Base-by-base conservation (phyloP, 2,888 invertebrate species). In the Chrysolina americana region DNA sequence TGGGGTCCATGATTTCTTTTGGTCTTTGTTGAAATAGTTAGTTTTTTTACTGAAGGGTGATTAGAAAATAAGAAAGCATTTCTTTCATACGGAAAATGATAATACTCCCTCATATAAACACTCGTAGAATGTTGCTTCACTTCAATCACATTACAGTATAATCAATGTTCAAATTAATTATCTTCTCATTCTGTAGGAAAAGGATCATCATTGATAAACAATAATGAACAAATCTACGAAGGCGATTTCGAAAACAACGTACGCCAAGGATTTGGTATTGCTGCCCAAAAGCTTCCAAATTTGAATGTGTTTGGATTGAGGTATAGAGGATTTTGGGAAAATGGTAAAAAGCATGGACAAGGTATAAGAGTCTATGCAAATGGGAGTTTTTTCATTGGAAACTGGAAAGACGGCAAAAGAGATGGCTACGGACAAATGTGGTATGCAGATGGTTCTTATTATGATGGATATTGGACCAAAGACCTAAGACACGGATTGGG, bases 391-490 rank as follows among this genome's bases (percentile, higher is more conserved):
- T 93, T 92, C 83, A 89, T 92, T 73, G 93, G 93, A 0, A 89
- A 89, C 79, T 90, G 90, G 86, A 88, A 87, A 75, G 85, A 87
- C 53, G 90, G 90, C 0, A 85, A 88, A 74, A 87, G 90, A 41
- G 88, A 91, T 19, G 92, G 92, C 0, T 91, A 89, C 76, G 93
- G 93, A 1, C 89, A 90, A 81, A 90, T 92, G 89, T 93, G 92
- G 92, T 92, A 91, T 79, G 81, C 84, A 0, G 87, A 92, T 80
- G 90, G 91, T 0, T 89, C 90, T 0, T 90, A 90, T 81, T 93
- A 93, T 76, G 91, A 91, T 65, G 93, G 93, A 0, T 89, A 90
- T 75, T 93, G 92, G 76, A 64, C 74, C 15, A 76, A 80, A 28
- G 85, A 86, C 79, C 48, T 73, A 15, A 76, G 83, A 59, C 75